These are phyloP conservation scores for Acanthaster planci DNA, from an alignment of 35 echinoderm and acorn worm genomes.

Conservation along the genomic window DNA sequence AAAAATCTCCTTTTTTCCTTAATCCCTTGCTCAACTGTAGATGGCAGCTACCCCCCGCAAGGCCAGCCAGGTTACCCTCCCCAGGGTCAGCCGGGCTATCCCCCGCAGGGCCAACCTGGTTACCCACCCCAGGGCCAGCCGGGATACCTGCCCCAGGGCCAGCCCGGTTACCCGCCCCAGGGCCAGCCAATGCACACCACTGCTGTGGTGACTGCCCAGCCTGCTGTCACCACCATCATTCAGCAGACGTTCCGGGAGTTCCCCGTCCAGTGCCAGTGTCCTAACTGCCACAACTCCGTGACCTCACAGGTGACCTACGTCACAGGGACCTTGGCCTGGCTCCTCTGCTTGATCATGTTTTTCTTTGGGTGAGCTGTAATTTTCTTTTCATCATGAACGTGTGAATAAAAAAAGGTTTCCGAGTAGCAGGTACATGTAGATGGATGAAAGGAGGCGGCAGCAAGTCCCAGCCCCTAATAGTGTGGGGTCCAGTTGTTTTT, in stretches of 20 bases:
- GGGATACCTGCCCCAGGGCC: conserved; percentile 28
- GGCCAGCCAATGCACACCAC: conserved; percentile 5
- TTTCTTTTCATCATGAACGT: too few species aligned
- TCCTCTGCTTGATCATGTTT: conserved; percentile 82
- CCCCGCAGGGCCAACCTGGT: background rate
- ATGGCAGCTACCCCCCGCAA: conserved; percentile 31
- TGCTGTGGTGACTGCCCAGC: conserved; percentile 53
- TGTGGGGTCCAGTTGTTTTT: too few species aligned
- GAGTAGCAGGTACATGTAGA: too few species aligned
- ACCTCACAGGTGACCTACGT: conserved; percentile 65
- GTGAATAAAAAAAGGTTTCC: too few species aligned
- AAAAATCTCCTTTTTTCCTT: too few species aligned
- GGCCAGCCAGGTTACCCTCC: conserved; percentile 39
- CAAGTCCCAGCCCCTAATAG: too few species aligned
- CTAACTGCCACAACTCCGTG: conserved; percentile 84
- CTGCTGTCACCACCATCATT: conserved; percentile 25
- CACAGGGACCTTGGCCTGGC: conserved; percentile 77
- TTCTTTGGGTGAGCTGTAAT: conserved; percentile 72
- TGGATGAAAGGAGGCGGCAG: too few species aligned
- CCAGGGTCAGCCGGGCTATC: conserved; percentile 30
- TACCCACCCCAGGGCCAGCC: conserved; percentile 19
- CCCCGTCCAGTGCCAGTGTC: conserved; percentile 65
- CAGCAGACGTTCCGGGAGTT: conserved; percentile 68
- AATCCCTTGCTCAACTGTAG: background rate
- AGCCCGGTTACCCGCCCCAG: conserved; percentile 33